Evolutionary conservation across 2,797 vertebrate genomes (phyloP), one percentile per base, ranked within the genome.

Genomic region (Lithobates pipiens): DNA sequence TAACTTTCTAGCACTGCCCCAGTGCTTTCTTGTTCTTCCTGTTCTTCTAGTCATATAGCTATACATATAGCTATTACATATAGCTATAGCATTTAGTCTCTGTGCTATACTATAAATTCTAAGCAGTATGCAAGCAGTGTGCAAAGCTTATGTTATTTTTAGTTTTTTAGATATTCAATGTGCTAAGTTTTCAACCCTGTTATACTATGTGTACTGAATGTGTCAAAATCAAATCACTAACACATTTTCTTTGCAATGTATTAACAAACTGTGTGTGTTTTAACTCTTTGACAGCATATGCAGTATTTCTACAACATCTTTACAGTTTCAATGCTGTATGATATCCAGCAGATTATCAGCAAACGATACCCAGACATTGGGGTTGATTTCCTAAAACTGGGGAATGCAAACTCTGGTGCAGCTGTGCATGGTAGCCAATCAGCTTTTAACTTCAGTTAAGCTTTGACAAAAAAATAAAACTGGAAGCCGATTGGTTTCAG

Each of bases 161-260:
- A 76, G 71, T 29, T 83, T 16, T 61, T 84, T 71, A 71, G 32
- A 27, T 70, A 77, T 70, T 77, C 29, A 83, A 68, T 8, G 80
- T 83, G 57, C 67, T 83, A 67, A 39, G 7, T 67, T 84, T 84
- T 84, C 76, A 32, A 34, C 73, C 42, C 71, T 46, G 29, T 42
- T 57, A 68, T 9, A 36, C 29, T 65, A 77, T 50, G 72, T 46
- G 6, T 42, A 68, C 70, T 77, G 34, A 78, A 77, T 67, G 83
- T 85, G 76, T 77, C 63, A 76, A 77, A 77, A 82, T 77, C 79
- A 82, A 82, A 77, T 61, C 75, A 88, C 83, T 88, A 90, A 90
- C 85, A 90, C 86, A 74, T 88, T 86, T 89, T 61, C 50, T 91
- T 65, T 68, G 27, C 42, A 18, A 46, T 72, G 68, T 57, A 36